Conservation (phyloP, 2,797 vertebrate genomes). For the Rhabdomys pumilio region DNA sequence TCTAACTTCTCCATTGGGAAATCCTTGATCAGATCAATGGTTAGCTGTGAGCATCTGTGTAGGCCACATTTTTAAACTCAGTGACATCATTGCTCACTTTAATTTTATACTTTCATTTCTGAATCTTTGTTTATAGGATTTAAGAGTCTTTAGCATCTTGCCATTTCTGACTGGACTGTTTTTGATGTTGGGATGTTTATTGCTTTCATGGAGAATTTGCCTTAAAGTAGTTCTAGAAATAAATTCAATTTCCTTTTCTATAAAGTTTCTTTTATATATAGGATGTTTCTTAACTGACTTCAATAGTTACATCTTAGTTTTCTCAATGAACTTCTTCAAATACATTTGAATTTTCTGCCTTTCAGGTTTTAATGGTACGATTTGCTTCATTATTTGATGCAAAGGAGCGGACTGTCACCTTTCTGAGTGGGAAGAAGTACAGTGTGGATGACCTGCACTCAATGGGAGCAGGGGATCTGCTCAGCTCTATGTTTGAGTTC, state of each 20-base stretch:
- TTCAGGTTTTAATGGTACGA: conserved; percentile 98
- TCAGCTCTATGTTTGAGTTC: conserved; percentile 98
- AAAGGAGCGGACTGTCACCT: conserved; percentile 96
- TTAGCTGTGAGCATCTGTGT: too few species aligned
- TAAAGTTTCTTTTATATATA: conserved; percentile 30
- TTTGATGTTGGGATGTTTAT: conserved; percentile 51
- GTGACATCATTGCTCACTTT: conserved; percentile 43
- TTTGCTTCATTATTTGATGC: conserved; percentile 97
- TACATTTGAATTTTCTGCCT: conserved; percentile 69
- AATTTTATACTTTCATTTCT: conserved; percentile 74
- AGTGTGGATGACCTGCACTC: conserved; percentile 94
- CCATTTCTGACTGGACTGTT: not conserved
- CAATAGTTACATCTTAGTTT: conserved; percentile 43
- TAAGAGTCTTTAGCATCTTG: conserved; percentile 60
- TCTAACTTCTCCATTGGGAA: too few species aligned
- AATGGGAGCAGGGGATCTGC: conserved; percentile 97
- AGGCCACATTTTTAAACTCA: conserved; percentile 18
- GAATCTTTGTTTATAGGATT: conserved; percentile 58
- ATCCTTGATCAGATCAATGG: too few species aligned
- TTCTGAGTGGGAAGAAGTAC: conserved; percentile 97
- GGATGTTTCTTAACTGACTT: conserved; percentile 62
- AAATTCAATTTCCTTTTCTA: conserved; percentile 38
- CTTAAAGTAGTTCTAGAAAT: conserved; percentile 40
- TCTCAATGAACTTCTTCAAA: conserved; percentile 54
- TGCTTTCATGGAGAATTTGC: conserved; percentile 67